A percentile compares a stretch with the other conserved stretches of the same genome.
These are phyloP conservation scores for Poecilia velifera DNA, from an alignment of 2,797 vertebrate species.

Conservation along the genomic window DNA sequence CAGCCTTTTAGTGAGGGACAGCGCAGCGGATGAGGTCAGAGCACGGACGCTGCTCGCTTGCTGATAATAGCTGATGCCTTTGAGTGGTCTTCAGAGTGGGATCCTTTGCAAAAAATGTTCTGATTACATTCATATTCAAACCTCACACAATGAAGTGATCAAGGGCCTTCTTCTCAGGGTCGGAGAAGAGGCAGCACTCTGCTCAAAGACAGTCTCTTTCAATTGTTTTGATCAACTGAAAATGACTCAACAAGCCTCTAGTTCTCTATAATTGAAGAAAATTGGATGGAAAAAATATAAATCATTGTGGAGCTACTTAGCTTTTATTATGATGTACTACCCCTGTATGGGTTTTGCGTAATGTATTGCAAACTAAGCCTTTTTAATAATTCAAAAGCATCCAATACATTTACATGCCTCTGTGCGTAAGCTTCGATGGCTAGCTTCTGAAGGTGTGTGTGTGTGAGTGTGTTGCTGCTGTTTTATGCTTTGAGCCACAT, in stretches of 20 bases:
- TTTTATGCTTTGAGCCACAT: slow-evolving; percentile 69
- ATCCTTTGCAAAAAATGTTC: slow-evolving; percentile 41
- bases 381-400: slow-evolving; percentile 45
- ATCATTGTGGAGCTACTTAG: slow-evolving; percentile 17
- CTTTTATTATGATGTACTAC: slow-evolving; percentile 29
- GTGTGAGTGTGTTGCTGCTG: slow-evolving; percentile 57
- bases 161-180: slow-evolving; percentile 48
- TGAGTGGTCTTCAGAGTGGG: slow-evolving; percentile 60
- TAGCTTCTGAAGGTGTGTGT: slow-evolving; percentile 55
- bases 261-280: slow-evolving; percentile 36
- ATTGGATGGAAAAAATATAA: slow-evolving; percentile 23
- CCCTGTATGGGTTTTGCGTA: slow-evolving; percentile 9
- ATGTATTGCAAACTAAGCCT: slow-evolving; percentile 41
- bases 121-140: slow-evolving; percentile 75
- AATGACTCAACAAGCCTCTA: slow-evolving; percentile 49
- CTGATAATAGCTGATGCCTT: slow-evolving; percentile 62
- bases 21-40: slow-evolving; percentile 61
- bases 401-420: slow-evolving; percentile 48
- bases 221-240: slow-evolving; percentile 57
- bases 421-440: slow-evolving; percentile 35
- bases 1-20: slow-evolving; percentile 63
- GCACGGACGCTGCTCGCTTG: slow-evolving; percentile 38
- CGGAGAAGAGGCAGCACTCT: slow-evolving; percentile 52
- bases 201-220: slow-evolving; percentile 49
- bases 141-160: slow-evolving; percentile 48